phyloP scores from a whole-genome alignment of 2,888 invertebrate species.

The Pycnomerus fuliginosus region DNA sequence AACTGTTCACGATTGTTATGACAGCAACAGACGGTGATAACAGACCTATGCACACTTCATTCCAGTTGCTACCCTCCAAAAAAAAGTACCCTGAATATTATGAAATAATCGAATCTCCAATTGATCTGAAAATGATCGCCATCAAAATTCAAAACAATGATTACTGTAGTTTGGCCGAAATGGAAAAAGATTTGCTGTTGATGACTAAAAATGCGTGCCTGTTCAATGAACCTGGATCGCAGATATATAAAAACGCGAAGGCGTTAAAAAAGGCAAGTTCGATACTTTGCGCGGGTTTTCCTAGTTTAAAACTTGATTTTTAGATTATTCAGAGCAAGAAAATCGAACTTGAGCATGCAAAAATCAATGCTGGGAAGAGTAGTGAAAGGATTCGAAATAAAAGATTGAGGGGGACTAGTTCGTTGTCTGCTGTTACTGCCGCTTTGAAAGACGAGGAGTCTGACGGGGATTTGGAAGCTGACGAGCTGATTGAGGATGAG shows the following conservation, averaged over 20 bases:
- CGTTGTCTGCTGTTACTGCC: conserved; percentile 62
- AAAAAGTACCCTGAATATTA: conserved; percentile 95
- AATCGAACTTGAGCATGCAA: conserved; percentile 72
- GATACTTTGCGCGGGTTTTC: background rate
- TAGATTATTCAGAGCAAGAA: conserved; percentile 67
- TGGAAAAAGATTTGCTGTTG: conserved; percentile 86
- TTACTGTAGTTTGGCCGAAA: conserved; percentile 74
- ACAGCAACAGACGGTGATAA: conserved; percentile 80
- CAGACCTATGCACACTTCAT: conserved; percentile 81
- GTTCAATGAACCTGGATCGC: conserved; percentile 95
- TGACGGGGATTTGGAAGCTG: conserved; percentile 62
- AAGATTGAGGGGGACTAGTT: conserved; percentile 55
- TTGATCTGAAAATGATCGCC: conserved; percentile 92
- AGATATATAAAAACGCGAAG: conserved; percentile 95
- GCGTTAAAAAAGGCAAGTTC: conserved; percentile 73
- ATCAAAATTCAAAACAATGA: conserved; percentile 84
- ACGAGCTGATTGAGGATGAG: conserved; percentile 50
- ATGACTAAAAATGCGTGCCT: conserved; percentile 95
- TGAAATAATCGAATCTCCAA: conserved; percentile 88
- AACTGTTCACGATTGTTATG: conserved; percentile 86
- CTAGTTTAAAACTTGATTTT: conserved; percentile 11
- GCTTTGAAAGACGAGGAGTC: conserved; percentile 64
- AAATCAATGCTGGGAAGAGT: conserved; percentile 62
- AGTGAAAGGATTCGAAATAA: conserved; percentile 71
- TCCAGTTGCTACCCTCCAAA: conserved; percentile 89